phyloP scores from a whole-genome alignment of 2,888 invertebrate species.

The Acleris emargana region DNA sequence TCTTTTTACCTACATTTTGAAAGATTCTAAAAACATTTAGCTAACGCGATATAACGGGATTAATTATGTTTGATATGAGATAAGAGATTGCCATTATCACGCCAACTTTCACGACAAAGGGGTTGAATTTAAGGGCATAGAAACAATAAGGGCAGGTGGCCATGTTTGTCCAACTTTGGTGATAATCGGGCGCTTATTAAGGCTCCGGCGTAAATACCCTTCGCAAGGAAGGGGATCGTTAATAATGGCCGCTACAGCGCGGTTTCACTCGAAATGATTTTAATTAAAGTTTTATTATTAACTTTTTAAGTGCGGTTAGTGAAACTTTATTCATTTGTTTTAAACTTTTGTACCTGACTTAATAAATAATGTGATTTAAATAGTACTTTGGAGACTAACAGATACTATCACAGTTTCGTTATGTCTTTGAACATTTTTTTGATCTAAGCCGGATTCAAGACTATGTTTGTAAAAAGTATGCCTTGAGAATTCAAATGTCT shows the following conservation, averaged over 20 bases:
- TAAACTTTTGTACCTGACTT: too few relatives aligned
- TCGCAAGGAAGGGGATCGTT: slow-evolving; percentile 30
- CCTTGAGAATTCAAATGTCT: too few relatives aligned
- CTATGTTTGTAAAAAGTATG: too few relatives aligned
- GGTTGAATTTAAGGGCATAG: slow-evolving; percentile 34
- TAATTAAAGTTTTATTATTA: slow-evolving; percentile 30
- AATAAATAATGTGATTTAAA: too few relatives aligned
- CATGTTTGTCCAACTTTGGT: slow-evolving; percentile 37
- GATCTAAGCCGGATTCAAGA: too few relatives aligned
- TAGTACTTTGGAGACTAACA: too few relatives aligned
- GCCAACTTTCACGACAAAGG: slow-evolving; percentile 34
- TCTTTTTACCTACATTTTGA: too few relatives aligned
- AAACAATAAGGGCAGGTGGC: slow-evolving; percentile 37
- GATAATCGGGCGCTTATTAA: slow-evolving; percentile 38
- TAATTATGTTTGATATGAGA: slow-evolving; percentile 32
- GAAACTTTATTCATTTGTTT: not conserved
- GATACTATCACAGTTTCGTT: too few relatives aligned
- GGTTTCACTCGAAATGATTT: slow-evolving; percentile 27
- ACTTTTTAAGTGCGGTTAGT: not conserved
- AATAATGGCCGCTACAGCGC: slow-evolving; percentile 26
- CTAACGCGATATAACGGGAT: slow-evolving; percentile 7
- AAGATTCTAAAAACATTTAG: not conserved
- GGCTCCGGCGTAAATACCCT: slow-evolving; percentile 31
- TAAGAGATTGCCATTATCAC: slow-evolving; percentile 36
- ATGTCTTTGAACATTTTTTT: too few relatives aligned